phyloP scores from a whole-genome alignment of 1,140 invertebrate species.

The Conus betulinus region DNA sequence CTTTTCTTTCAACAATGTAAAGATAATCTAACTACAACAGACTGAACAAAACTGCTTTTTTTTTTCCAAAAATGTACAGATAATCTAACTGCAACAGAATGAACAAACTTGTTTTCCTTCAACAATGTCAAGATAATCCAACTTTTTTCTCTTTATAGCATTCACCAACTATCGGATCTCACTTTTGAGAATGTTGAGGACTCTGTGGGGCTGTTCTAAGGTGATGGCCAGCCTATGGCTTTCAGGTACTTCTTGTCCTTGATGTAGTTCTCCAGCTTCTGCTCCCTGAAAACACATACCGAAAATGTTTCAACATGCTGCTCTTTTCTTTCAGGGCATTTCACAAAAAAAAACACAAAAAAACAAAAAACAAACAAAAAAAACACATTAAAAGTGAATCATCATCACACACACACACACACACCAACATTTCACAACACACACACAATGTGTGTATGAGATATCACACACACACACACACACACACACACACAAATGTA shows the following conservation, averaged over 20 bases:
- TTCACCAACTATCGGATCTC: constrained; percentile 38
- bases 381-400: neutral
- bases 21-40: too few relatives aligned
- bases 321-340: too few relatives aligned
- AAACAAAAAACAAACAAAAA: neutral
- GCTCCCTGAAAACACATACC: constrained; percentile 79
- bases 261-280: constrained; percentile 89
- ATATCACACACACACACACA: neutral
- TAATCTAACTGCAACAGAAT: neutral
- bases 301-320: neutral
- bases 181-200: constrained; percentile 89
- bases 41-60: too few relatives aligned
- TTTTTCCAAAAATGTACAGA: neutral
- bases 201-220: constrained; percentile 88
- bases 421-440: neutral
- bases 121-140: neutral
- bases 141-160: neutral
- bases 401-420: neutral
- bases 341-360: too few relatives aligned
- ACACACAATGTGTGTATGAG: neutral
- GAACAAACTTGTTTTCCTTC: neutral
- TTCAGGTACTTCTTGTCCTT: constrained; percentile 86
- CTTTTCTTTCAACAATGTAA: too few relatives aligned
- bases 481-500: neutral
- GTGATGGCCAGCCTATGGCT: constrained; percentile 89